Conservation (phyloP, 2,113 vertebrate species). For the Poecilia latipinna region DNA sequence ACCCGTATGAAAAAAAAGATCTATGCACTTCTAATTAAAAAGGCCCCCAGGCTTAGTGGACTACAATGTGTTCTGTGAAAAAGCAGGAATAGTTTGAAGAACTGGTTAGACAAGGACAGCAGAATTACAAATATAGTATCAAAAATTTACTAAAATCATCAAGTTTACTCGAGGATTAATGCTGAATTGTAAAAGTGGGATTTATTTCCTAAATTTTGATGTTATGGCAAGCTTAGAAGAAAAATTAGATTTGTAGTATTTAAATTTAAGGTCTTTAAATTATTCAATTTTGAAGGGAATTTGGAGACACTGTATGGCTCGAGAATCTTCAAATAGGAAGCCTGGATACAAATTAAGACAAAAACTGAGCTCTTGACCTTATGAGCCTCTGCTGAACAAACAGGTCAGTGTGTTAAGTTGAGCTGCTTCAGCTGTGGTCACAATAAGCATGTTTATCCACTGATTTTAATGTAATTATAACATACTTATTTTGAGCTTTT, state of each 20-base stretch:
- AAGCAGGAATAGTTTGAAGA: not conserved
- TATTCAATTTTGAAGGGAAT: not conserved
- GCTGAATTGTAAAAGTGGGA: not conserved
- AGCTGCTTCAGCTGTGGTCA: not conserved
- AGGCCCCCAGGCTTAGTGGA: not conserved
- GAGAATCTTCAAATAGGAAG: not conserved
- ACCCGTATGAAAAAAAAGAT: not conserved
- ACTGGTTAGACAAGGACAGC: slow-evolving; percentile 5
- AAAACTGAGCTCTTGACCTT: not conserved
- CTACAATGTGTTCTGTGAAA: not conserved
- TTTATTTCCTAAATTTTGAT: not conserved
- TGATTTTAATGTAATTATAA: not conserved
- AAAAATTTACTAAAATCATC: not conserved
- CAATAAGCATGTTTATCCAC: not conserved
- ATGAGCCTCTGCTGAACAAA: not conserved
- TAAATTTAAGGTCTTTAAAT: not conserved
- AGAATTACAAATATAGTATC: not conserved
- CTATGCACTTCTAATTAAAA: slow-evolving; percentile 24
- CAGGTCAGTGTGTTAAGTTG: not conserved
- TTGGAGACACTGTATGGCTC: not conserved
- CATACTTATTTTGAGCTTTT: not conserved
- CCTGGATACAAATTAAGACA: not conserved
- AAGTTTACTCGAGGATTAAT: not conserved
- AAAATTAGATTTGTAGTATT: not conserved
- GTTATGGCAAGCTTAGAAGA: not conserved